Base-by-base conservation (phyloP, 1,140 invertebrate genomes). In the Watersipora subatra region DNA sequence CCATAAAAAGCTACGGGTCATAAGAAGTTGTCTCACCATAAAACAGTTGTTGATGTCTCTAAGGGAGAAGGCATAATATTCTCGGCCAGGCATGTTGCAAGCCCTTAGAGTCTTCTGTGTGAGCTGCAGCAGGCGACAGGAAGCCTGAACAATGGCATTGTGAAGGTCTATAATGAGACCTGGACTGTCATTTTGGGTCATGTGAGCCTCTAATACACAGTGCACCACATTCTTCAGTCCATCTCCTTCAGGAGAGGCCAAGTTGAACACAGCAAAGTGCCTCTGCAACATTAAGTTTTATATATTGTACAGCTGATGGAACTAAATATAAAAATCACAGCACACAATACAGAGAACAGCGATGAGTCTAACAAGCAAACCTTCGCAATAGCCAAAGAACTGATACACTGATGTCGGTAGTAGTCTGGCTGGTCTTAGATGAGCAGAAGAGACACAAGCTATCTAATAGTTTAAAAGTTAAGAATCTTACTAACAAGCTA, bases 61-160 rank as follows among this genome's bases (percentile, higher is more conserved):
- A n/a, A 80, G 68, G 28, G 76, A 75, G 64, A 79, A 80, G 3
- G 78, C 68, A 67, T 80, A 80, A 67, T 80, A 78, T 46, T 71
- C 66, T 66, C 78, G 66, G 1, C 79, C 79, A 22, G 75, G 72
- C 67, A 77, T 74, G 7, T 74, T 72, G 27, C 73, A 74, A 15
- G 72, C 74, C 65, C 71, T 69, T 1, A 80, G 71, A 2, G 77
- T 75, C 62, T 66, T 68, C 66, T 78, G 75, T 22, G 78, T 67
- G 22, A 71, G 65, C 26, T 68, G 68, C 34, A 80, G 67, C 63
- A 78, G 67, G 22, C 75, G 71, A 70, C 75, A 77, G n/a, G 77
- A 78, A 25, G 73, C 77, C 46, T 73, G 70, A 15, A 79, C 73
- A 25, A 80, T 66, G n/a, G 68, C 67, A 61, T 76, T 74, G 62